Conservation (phyloP, 1,140 invertebrate genomes). For the Euura saliciscinereae region DNA sequence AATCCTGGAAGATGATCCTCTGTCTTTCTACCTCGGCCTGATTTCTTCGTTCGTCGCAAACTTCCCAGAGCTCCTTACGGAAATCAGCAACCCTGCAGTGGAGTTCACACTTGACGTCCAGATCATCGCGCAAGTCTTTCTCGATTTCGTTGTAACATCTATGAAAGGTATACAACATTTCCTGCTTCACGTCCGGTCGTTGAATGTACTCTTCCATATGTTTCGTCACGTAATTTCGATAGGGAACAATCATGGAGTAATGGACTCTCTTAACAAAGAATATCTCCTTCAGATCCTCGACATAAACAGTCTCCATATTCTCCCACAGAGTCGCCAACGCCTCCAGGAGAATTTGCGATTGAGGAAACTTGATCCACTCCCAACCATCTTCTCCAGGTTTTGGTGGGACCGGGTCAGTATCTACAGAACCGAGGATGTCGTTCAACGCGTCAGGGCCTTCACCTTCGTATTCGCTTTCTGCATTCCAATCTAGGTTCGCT, state of each 20-base stretch:
- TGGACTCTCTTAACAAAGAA: conserved; percentile 61
- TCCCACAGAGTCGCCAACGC: conserved; percentile 63
- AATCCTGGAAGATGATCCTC: conserved; percentile 58
- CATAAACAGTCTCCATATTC: conserved; percentile 61
- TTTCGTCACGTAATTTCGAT: conserved; percentile 56
- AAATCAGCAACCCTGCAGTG: conserved; percentile 54
- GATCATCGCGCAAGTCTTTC: conserved; percentile 59
- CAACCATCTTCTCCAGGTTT: conserved; percentile 60
- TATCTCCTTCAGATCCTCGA: conserved; percentile 60
- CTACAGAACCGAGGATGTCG: background rate
- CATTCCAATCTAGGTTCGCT: background rate
- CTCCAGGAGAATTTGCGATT: conserved; percentile 47
- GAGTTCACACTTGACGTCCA: conserved; percentile 55
- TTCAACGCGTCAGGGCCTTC: background rate
- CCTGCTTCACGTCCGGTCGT: conserved; percentile 61
- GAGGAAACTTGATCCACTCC: conserved; percentile 58
- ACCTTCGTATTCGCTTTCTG: conserved; percentile 1
- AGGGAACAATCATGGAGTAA: conserved; percentile 59
- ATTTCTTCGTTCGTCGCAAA: conserved; percentile 61
- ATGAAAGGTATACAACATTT: conserved; percentile 61
- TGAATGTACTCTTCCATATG: conserved; percentile 61
- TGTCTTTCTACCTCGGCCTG: conserved; percentile 58
- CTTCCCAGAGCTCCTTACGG: conserved; percentile 49
- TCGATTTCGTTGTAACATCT: conserved; percentile 64
- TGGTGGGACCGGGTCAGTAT: conserved; percentile 8